A percentile compares a stretch with the other conserved stretches of the same genome.
Evolutionary conservation across 2,797 vertebrate species (phyloP).

Genomic region (Syngnathus rostellatus): DNA sequence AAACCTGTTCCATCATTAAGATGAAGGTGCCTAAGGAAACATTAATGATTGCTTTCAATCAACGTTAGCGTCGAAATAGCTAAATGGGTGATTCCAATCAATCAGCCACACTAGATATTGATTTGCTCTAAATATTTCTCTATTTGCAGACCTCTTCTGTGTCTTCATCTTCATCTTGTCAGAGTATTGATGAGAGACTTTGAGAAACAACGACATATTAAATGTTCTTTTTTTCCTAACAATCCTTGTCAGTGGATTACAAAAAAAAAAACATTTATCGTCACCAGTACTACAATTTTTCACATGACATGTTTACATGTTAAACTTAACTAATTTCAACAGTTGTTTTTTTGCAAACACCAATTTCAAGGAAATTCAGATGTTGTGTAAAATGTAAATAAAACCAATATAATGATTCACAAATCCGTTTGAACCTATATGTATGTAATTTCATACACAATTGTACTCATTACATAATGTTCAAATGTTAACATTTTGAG

Average conservation of each 20-base stretch:
- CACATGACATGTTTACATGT: neutral
- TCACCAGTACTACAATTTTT: neutral
- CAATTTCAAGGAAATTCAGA: too few relatives aligned
- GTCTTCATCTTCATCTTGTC: conserved; percentile 52
- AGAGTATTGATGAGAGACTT: conserved; percentile 51
- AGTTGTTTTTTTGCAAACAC: neutral
- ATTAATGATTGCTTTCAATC: neutral
- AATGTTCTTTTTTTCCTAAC: neutral
- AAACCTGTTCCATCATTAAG: neutral
- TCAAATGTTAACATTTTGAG: too few relatives aligned
- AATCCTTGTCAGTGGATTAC: neutral
- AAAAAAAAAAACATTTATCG: neutral
- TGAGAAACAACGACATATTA: conserved; percentile 18
- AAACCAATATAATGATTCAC: too few relatives aligned
- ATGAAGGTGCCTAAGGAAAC: neutral
- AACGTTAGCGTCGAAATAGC: neutral
- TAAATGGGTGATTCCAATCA: neutral
- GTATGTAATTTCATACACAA: too few relatives aligned
- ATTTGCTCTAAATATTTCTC: neutral
- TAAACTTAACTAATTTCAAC: neutral
- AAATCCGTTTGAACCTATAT: too few relatives aligned
- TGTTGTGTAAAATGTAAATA: too few relatives aligned
- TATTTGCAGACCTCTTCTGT: conserved; percentile 54
- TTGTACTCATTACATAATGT: too few relatives aligned
- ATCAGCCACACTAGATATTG: neutral